Evolutionary conservation across 2,113 vertebrate species (phyloP).

Genomic region (Colistium nudipinnis): DNA sequence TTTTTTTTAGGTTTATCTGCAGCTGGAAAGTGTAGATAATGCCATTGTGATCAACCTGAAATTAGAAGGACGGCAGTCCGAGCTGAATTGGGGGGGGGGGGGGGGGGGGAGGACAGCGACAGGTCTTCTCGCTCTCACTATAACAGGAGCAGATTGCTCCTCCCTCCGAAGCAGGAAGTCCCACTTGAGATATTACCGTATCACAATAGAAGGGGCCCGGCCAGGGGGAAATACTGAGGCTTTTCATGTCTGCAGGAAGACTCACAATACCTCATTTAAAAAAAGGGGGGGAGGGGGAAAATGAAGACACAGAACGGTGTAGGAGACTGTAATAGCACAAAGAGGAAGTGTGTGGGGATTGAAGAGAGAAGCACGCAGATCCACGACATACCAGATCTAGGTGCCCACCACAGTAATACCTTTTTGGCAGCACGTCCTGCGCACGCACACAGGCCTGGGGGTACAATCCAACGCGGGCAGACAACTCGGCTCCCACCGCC

Average conservation of each 20-base stretch:
- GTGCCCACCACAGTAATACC: conserved; percentile 51
- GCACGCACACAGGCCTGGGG: conserved; percentile 35
- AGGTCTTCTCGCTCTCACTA: conserved; percentile 13
- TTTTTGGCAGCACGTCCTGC: conserved; percentile 58
- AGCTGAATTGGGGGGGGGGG: too few species aligned
- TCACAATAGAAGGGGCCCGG: conserved; percentile 43
- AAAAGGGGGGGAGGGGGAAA: background rate
- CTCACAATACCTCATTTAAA: conserved; percentile 24
- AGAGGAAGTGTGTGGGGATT: background rate
- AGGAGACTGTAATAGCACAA: background rate
- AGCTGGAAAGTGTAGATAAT: conserved; percentile 47
- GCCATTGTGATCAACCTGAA: conserved; percentile 70
- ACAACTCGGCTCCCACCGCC: conserved; percentile 43
- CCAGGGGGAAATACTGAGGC: conserved; percentile 41
- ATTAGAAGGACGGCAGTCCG: conserved; percentile 46
- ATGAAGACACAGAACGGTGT: conserved; percentile 3
- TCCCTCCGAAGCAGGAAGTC: conserved; percentile 68
- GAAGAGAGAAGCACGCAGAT: conserved; percentile 23
- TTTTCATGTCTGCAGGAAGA: conserved; percentile 47
- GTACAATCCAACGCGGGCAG: conserved; percentile 29
- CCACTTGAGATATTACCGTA: conserved; percentile 37
- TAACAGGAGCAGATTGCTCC: too few species aligned
- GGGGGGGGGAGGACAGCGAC: conserved; percentile 33
- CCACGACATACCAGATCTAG: conserved; percentile 17
- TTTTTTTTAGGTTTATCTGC: conserved; percentile 65